A percentile compares a stretch with the other conserved stretches of the same genome.
These are phyloP conservation scores for Psilanteris sp. DNA, from an alignment of 1,140 invertebrate genomes.

Conservation along the genomic window DNA sequence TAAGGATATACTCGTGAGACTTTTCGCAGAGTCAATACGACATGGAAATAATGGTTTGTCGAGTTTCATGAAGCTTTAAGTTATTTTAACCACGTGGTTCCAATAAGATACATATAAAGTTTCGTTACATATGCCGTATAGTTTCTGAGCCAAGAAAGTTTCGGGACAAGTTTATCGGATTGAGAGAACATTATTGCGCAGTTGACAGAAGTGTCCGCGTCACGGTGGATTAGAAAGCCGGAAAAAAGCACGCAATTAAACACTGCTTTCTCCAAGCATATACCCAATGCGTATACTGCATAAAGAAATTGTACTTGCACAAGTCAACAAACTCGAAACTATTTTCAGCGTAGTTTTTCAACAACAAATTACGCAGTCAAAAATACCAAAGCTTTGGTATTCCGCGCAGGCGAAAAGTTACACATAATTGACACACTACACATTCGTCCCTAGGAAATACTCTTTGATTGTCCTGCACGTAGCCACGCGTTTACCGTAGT, in stretches of 20 bases:
- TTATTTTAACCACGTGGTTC: slow-evolving; percentile 56
- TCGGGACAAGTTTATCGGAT: slow-evolving; percentile 52
- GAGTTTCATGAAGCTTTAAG: slow-evolving; percentile 47
- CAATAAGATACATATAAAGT: slow-evolving; percentile 60
- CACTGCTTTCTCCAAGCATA: too few relatives aligned
- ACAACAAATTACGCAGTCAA: too few relatives aligned
- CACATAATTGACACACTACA: slow-evolving; percentile 46
- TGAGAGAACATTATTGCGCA: slow-evolving; percentile 50
- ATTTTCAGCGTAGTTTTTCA: too few relatives aligned
- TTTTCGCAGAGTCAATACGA: slow-evolving; percentile 44
- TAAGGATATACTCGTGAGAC: slow-evolving; percentile 21
- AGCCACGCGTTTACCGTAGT: slow-evolving; percentile 33
- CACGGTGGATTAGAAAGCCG: slow-evolving; percentile 1
- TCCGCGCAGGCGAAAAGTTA: slow-evolving; percentile 25
- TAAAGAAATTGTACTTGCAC: too few relatives aligned
- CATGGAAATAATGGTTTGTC: slow-evolving; percentile 56
- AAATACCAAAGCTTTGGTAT: slow-evolving; percentile 16
- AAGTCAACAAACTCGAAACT: too few relatives aligned
- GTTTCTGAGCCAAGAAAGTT: slow-evolving; percentile 52
- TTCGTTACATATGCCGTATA: slow-evolving; percentile 46
- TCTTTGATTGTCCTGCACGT: slow-evolving; percentile 53
- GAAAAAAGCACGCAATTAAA: not conserved
- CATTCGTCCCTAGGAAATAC: slow-evolving; percentile 47
- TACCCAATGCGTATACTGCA: too few relatives aligned
- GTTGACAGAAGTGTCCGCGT: slow-evolving; percentile 39